Evolutionary conservation across 2,888 invertebrate genomes (phyloP).

Genomic region (Chirona hameri): DNA sequence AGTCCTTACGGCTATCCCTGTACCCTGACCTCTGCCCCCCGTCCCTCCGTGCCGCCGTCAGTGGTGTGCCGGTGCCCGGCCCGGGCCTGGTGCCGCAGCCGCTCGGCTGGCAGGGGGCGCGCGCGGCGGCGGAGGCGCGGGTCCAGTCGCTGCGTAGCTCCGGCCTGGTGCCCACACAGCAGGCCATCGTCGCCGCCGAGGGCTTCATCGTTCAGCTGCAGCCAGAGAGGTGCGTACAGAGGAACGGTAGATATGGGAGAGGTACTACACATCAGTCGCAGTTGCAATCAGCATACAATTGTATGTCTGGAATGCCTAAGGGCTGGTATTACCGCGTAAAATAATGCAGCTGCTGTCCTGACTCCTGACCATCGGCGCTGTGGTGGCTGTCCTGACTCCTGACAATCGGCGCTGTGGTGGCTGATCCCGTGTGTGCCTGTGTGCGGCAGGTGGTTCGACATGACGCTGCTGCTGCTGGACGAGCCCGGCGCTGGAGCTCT

Average conservation of each 20-base stretch:
- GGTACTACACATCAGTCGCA: no score
- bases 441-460: constrained; percentile 66
- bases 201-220: constrained; percentile 66
- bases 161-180: constrained; percentile 57
- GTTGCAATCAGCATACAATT: no score
- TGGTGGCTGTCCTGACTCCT: no score
- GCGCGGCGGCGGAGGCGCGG: constrained; percentile 69
- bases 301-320: not conserved
- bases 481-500: constrained; percentile 66
- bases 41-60: no score
- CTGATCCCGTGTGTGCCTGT: not conserved
- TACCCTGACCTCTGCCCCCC: no score
- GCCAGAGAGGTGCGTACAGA: constrained; percentile 49
- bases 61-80: constrained; percentile 54
- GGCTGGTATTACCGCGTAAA: not conserved
- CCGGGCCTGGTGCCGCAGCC: constrained; percentile 67
- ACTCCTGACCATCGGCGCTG: no score
- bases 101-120: constrained; percentile 70
- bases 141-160: constrained; percentile 60
- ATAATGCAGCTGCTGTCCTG: no score
- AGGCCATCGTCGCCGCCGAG: constrained; percentile 69
- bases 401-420: not conserved
- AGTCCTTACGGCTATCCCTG: no score
- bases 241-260: no score
- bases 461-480: constrained; percentile 65